Percentiles rank a stretch among this genome's conserved stretches.
phyloP scores from a whole-genome alignment of 1,140 invertebrate genomes.

The Penaeus vannamei region DNA sequence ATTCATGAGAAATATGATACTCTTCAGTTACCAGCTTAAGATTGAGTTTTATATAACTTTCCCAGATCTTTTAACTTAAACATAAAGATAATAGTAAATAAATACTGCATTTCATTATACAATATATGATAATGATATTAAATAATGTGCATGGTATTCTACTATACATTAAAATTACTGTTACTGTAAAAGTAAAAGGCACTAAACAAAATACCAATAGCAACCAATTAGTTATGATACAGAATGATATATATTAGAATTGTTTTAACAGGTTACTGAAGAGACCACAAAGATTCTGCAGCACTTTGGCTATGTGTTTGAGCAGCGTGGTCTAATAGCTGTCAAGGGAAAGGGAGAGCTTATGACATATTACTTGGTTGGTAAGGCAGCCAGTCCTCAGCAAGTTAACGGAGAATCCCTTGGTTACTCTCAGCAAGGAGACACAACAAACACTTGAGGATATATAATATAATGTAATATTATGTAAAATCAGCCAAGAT shows the following conservation, averaged over 20 bases:
- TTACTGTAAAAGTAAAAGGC: neutral
- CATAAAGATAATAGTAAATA: no score
- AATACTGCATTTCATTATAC: no score
- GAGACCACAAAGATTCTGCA: constrained; percentile 90
- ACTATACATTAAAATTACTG: neutral
- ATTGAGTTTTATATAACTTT: no score
- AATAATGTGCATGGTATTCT: no score
- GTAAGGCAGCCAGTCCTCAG: constrained; percentile 73
- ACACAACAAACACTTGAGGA: constrained; percentile 21
- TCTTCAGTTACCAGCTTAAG: no score
- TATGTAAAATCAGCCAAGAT: neutral
- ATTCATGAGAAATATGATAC: no score
- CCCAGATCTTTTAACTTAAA: no score
- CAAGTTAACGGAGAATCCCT: constrained; percentile 55
- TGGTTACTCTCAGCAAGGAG: constrained; percentile 36
- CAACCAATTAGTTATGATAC: no score
- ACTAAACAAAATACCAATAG: no score
- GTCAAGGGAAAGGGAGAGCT: constrained; percentile 97
- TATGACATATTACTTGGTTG: constrained; percentile 92
- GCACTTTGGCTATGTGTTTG: constrained; percentile 90
- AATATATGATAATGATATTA: no score
- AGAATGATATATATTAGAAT: no score
- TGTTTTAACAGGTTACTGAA: constrained; percentile 84
- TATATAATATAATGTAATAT: neutral
- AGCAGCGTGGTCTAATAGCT: constrained; percentile 90